Base-by-base conservation (phyloP, 2,888 invertebrate genomes). In the Pristionchus exspectatus region DNA sequence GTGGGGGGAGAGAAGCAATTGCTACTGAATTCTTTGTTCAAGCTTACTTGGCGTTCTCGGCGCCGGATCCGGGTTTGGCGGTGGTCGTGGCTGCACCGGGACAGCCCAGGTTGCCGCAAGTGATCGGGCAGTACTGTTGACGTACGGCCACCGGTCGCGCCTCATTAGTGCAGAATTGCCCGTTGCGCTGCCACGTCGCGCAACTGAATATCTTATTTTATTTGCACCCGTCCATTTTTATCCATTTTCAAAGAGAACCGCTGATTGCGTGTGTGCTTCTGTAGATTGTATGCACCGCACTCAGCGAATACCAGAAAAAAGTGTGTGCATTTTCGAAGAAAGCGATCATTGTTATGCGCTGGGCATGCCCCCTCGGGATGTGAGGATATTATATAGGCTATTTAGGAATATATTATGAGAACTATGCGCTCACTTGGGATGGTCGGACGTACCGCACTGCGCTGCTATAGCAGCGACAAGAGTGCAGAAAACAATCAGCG, bases 361-460 rank as follows among this genome's bases (percentile, higher is more conserved):
- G n/a, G n/a, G n/a, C n/a, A n/a, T n/a, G n/a, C n/a, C n/a, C n/a
- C n/a, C n/a, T n/a, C n/a, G n/a, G n/a, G n/a, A n/a, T n/a, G n/a
- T n/a, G n/a, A n/a, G n/a, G n/a, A n/a, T n/a, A n/a, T n/a, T n/a
- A n/a, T n/a, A n/a, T n/a, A n/a, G n/a, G n/a, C n/a, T n/a, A n/a
- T n/a, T n/a, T n/a, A n/a, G n/a, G n/a, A n/a, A n/a, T n/a, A n/a
- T n/a, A n/a, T n/a, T n/a, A n/a, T n/a, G n/a, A n/a, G n/a, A n/a
- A 33, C n/a, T 24, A 9, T n/a, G 63, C 2, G 74, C 81, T 81
- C 50, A 81, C 81, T 81, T 81, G n/a, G 81, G 81, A n/a, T 81
- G 81, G 81, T 81, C 81, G n/a, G n/a, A 27, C 9, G 27, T 81
- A 54, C 81, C 81, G 81, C 81, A 81, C 50, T 81, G 81, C 27